Evolutionary conservation across 2,113 vertebrate genomes (phyloP), one percentile per base, ranked within the genome.

Genomic region (Ovis canadensis): DNA sequence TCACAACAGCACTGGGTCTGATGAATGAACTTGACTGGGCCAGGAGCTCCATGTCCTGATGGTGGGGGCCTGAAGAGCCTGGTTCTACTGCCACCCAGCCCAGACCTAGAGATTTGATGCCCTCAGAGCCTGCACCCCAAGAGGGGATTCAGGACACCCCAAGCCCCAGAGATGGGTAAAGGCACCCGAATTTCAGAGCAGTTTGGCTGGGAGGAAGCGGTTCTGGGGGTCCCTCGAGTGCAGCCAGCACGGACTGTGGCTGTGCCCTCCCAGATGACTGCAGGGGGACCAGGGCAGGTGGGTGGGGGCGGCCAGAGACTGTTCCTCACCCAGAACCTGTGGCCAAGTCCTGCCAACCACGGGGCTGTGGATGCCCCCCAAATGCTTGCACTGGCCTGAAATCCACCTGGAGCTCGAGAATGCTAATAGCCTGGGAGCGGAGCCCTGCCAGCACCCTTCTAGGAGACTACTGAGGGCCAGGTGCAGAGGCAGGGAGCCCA

Each of bases 1-100:
- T 88, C n/a, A 27, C 43, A 57, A 6, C 17, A 2, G 14, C 21
- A 1, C 52, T 3, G 17, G 55, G 17, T 10, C 52, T 40, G 77
- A 59, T 6, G 23, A 23, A 11, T 13, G 15, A 50, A 57, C 82
- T 52, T 23, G 78, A n/a, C 77, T 4, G 15, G 25, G 16, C 29
- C 0, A 3, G 43, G 62, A 29, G 40, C 6, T 23, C 57, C 21
- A 4, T 1, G 7, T 3, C 62, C 54, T 33, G 36, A 3, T 5
- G 1, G 33, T 1, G 14, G 4, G 14, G 27, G 54, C 16, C 9
- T 4, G 67, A 57, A 71, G 55, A 13, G 11, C 54, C 48, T 67
- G 77, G 16, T 2, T 86, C 23, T 52, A 29, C 17, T 5, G 25
- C 57, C 59, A 29, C 40, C 45, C 17, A 23, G 33, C 31, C 33